Evolutionary conservation across 2,113 vertebrate species (phyloP).

Genomic region (Eulemur rufifrons): DNA sequence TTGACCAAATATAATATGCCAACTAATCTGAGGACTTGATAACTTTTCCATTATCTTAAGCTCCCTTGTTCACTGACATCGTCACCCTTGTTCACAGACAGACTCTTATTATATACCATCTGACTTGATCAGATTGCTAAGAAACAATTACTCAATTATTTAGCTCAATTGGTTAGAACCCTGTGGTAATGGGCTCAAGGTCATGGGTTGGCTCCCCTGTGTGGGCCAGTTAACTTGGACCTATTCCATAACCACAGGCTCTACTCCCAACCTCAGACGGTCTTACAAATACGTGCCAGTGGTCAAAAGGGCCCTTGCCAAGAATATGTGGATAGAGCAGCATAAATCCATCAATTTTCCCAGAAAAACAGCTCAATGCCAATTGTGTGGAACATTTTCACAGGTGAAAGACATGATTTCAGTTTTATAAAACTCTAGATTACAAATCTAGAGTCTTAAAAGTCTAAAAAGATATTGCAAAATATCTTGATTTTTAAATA

Average conservation of each 20-base stretch:
- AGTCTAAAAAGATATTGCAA: not conserved
- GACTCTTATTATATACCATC: conserved; percentile 53
- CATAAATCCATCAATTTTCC: conserved; percentile 57
- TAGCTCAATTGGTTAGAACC: conserved; percentile 65
- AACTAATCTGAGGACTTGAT: conserved; percentile 45
- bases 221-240: conserved; percentile 69
- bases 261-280: not conserved
- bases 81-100: conserved; percentile 52
- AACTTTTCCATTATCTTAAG: conserved; percentile 63
- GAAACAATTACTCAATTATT: conserved; percentile 75
- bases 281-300: conserved; percentile 62
- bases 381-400: conserved; percentile 61
- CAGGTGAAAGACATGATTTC: conserved; percentile 36
- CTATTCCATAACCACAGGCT: conserved; percentile 64
- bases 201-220: conserved; percentile 69
- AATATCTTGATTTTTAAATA: conserved; percentile 32
- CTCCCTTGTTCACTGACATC: conserved; percentile 62
- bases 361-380: conserved; percentile 55
- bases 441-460: not conserved
- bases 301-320: conserved; percentile 67
- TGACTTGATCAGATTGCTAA: conserved; percentile 70
- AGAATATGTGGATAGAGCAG: conserved; percentile 46
- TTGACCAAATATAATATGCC: conserved; percentile 49
- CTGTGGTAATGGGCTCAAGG: conserved; percentile 72
- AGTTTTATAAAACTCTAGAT: not conserved